Conservation (phyloP, 2,888 invertebrate species). For the Cheilosia grossa region DNA sequence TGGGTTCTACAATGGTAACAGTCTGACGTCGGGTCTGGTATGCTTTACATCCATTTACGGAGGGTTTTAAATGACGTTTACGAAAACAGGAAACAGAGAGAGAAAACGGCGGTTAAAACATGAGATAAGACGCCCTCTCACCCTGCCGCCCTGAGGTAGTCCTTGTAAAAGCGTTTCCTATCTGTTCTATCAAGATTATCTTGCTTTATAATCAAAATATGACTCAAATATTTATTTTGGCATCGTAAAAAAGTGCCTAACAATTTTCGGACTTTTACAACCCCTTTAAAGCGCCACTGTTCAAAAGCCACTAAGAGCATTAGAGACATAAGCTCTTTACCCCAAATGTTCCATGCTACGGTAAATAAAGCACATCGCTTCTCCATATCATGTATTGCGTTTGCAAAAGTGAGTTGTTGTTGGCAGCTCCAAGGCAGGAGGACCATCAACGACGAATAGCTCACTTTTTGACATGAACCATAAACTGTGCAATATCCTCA, state of each 20-base stretch:
- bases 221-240: too few species aligned
- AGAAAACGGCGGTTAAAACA: too few species aligned
- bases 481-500: conserved; percentile 43
- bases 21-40: too few species aligned
- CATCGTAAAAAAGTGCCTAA: neutral
- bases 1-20: too few species aligned
- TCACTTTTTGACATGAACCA: conserved; percentile 55
- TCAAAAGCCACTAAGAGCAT: conserved; percentile 11
- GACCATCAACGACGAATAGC: conserved; percentile 5
- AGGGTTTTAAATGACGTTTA: too few species aligned
- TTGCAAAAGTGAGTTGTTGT: conserved; percentile 24
- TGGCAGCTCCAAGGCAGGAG: neutral
- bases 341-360: conserved; percentile 43
- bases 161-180: too few species aligned
- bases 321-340: conserved; percentile 62
- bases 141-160: too few species aligned
- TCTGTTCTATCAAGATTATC: too few species aligned
- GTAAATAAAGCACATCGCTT: conserved; percentile 61
- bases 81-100: too few species aligned
- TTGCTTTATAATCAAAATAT: too few species aligned
- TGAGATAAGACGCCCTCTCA: too few species aligned
- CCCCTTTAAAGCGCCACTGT: conserved; percentile 24
- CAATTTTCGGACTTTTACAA: neutral
- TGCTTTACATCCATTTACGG: too few species aligned
- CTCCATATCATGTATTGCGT: conserved; percentile 56